Percentiles rank a stretch among this genome's conserved stretches.
These are phyloP conservation scores for Scolopax mira DNA, from an alignment of 2,113 vertebrate genomes.

Conservation along the genomic window DNA sequence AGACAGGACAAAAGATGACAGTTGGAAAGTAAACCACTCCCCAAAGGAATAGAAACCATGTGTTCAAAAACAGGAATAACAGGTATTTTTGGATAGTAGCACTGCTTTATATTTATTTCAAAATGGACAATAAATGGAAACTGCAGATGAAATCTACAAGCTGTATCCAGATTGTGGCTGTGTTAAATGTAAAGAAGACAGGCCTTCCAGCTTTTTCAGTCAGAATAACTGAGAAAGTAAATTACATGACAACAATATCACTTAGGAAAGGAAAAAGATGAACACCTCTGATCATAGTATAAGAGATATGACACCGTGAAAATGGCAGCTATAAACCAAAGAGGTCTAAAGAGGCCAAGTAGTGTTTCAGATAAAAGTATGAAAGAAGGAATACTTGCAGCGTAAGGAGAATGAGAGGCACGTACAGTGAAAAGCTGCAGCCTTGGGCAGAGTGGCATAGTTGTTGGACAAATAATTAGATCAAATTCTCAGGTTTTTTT, in stretches of 20 bases:
- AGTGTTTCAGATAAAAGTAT: background rate
- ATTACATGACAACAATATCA: conserved; percentile 17
- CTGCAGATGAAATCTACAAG: background rate
- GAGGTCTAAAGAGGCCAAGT: background rate
- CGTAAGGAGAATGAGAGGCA: background rate
- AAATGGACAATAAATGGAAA: conserved; percentile 16
- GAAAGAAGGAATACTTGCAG: background rate
- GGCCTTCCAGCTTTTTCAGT: background rate
- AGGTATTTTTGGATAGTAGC: background rate
- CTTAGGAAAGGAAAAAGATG: conserved; percentile 30
- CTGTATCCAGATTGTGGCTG: background rate
- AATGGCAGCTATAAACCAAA: background rate
- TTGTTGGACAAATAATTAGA: background rate
- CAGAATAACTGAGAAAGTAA: conserved; percentile 25
- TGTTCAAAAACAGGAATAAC: background rate
- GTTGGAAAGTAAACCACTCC: background rate
- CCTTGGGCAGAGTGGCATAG: background rate
- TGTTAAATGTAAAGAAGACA: background rate
- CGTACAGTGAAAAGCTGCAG: background rate
- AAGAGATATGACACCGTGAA: background rate
- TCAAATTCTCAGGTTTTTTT: background rate
- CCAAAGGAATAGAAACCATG: background rate
- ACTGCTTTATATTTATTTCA: conserved; percentile 10
- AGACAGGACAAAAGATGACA: conserved; percentile 1
- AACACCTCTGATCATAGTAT: background rate